phyloP scores from a whole-genome alignment of 2,888 invertebrate species.

The Oligia latruncula region DNA sequence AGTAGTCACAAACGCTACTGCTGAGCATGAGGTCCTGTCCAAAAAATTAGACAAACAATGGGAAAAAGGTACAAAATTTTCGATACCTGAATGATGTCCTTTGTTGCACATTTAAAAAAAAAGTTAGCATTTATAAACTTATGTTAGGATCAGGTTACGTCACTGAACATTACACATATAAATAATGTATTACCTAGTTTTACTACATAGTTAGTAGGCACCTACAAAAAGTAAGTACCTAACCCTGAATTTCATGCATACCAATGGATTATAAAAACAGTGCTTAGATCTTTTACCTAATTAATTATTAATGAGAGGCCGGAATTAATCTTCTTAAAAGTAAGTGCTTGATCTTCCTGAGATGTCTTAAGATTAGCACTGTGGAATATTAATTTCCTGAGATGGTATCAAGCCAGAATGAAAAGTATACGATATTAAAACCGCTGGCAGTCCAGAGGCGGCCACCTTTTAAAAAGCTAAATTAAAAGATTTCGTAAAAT shows the following conservation, averaged over 20 bases:
- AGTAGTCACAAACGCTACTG: too few species aligned
- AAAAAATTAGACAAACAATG: too few species aligned
- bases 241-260: slow-evolving; percentile 26
- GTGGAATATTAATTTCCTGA: slow-evolving; percentile 63
- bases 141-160: too few species aligned
- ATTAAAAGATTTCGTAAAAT: slow-evolving; percentile 43
- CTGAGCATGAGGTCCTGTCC: too few species aligned
- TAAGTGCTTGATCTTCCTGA: slow-evolving; percentile 57
- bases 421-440: slow-evolving; percentile 55
- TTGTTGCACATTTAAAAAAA: too few species aligned
- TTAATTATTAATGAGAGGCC: slow-evolving; percentile 59
- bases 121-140: too few species aligned
- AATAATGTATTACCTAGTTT: slow-evolving; percentile 15
- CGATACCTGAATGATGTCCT: too few species aligned
- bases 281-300: slow-evolving; percentile 51
- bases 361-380: slow-evolving; percentile 60
- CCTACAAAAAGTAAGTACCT: background rate
- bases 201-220: background rate
- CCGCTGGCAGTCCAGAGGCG: slow-evolving; percentile 28
- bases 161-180: background rate
- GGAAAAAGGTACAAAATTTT: too few species aligned
- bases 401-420: slow-evolving; percentile 43
- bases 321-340: slow-evolving; percentile 53
- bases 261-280: slow-evolving; percentile 35
- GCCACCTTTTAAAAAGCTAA: slow-evolving; percentile 35